Conservation (phyloP, 2,888 invertebrate species). For the Drosophila hamatofila region DNA sequence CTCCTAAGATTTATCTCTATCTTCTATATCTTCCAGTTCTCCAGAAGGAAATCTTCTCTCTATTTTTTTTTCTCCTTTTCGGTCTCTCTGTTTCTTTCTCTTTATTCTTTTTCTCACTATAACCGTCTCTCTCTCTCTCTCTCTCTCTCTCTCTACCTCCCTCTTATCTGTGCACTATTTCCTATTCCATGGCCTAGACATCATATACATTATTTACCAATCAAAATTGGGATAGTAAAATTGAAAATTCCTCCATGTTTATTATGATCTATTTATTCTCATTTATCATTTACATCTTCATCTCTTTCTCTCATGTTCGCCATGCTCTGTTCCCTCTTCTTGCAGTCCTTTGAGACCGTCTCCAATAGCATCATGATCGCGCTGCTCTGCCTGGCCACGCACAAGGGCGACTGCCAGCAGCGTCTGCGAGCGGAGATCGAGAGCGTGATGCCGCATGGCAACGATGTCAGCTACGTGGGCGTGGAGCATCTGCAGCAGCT, state of each 20-base stretch:
- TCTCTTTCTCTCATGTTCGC: not conserved
- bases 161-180: no score
- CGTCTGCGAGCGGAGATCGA: constrained; percentile 81
- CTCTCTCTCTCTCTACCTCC: not conserved
- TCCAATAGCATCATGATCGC: constrained; percentile 82
- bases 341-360: constrained; percentile 83
- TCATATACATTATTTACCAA: no score
- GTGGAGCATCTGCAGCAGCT: constrained; percentile 79
- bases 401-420: constrained; percentile 75
- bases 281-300: not conserved
- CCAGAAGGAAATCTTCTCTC: no score
- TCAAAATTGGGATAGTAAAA: no score
- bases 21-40: no score
- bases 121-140: not conserved
- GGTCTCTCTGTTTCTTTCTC: not conserved
- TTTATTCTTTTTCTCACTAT: not conserved
- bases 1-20: no score
- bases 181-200: no score
- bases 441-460: constrained; percentile 62
- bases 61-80: no score
- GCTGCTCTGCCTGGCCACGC: constrained; percentile 81
- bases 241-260: no score
- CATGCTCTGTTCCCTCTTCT: not conserved
- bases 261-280: no score
- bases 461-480: constrained; percentile 63